These are phyloP conservation scores for Synodontis membranacea DNA, from an alignment of 2,113 vertebrate species.

Conservation along the genomic window DNA sequence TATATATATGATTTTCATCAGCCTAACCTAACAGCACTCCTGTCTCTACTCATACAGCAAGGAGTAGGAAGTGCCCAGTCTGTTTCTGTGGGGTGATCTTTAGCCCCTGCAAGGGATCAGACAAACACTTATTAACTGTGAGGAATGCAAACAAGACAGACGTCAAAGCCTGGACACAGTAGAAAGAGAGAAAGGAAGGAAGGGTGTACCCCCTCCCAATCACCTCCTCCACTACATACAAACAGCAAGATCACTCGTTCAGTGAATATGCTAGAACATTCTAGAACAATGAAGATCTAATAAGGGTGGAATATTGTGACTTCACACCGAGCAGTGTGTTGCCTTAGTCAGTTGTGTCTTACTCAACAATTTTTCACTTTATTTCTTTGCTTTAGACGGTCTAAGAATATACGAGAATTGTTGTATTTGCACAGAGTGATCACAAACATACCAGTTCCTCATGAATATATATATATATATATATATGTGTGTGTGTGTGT, in stretches of 20 bases:
- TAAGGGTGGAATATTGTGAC: conserved; percentile 28
- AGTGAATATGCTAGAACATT: conserved; percentile 50
- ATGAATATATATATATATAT: no score
- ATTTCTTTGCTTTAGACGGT: background rate
- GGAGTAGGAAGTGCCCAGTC: conserved; percentile 6
- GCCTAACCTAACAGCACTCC: conserved; percentile 47
- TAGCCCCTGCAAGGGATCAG: conserved; percentile 64
- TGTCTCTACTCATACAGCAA: conserved; percentile 53
- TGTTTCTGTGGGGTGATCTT: conserved; percentile 61
- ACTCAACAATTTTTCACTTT: background rate
- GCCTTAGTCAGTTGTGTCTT: background rate
- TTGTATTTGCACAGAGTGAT: no score
- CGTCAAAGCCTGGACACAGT: conserved; percentile 56
- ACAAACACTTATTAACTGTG: conserved; percentile 79
- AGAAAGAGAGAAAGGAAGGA: conserved; percentile 41
- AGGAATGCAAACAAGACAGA: conserved; percentile 78
- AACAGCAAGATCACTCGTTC: conserved; percentile 39
- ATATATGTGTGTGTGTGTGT: no score
- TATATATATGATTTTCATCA: conserved; percentile 44
- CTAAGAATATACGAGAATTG: background rate
- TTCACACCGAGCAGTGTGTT: background rate
- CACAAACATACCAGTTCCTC: no score
- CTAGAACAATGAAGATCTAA: conserved; percentile 51
- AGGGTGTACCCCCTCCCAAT: background rate
- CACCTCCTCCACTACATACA: conserved; percentile 32